Conservation (phyloP, 2,888 invertebrate genomes). For the Hipparchia sbordonii region DNA sequence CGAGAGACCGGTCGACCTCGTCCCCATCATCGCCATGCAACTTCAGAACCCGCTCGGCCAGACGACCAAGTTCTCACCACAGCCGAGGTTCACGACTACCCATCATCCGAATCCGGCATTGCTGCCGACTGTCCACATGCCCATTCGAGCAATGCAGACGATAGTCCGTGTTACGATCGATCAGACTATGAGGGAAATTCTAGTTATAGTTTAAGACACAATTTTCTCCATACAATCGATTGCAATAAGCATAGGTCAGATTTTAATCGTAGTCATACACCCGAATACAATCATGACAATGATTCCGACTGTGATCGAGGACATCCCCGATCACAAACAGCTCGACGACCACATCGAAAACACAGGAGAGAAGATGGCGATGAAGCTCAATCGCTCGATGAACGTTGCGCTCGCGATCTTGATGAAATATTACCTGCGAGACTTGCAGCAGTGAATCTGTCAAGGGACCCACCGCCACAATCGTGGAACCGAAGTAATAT, state of each 20-base stretch:
- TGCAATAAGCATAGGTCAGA: constrained; percentile 71
- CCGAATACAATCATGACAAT: constrained; percentile 72
- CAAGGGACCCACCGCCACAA: constrained; percentile 72
- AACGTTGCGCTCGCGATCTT: constrained; percentile 75
- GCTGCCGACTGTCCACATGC: constrained; percentile 78
- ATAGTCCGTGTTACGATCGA: constrained; percentile 75
- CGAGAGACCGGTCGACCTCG: constrained; percentile 70
- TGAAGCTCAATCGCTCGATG: constrained; percentile 74
- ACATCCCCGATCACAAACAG: constrained; percentile 69
- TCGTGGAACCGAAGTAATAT: constrained; percentile 85
- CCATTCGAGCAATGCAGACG: constrained; percentile 75
- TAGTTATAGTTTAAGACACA: constrained; percentile 70
- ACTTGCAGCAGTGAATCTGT: constrained; percentile 75
- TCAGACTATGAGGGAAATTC: constrained; percentile 76
- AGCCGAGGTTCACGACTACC: constrained; percentile 79
- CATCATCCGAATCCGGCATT: constrained; percentile 80
- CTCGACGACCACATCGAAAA: constrained; percentile 66
- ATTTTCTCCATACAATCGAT: constrained; percentile 71
- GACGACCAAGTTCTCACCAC: constrained; percentile 77
- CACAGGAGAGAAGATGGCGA: constrained; percentile 73
- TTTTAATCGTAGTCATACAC: constrained; percentile 72
- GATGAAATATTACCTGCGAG: constrained; percentile 79
- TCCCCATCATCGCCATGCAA: constrained; percentile 72
- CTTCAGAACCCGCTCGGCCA: constrained; percentile 74
- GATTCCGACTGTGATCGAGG: constrained; percentile 68